Conservation (phyloP, 2,888 invertebrate species). For the Leptinotarsa peninsularis region DNA sequence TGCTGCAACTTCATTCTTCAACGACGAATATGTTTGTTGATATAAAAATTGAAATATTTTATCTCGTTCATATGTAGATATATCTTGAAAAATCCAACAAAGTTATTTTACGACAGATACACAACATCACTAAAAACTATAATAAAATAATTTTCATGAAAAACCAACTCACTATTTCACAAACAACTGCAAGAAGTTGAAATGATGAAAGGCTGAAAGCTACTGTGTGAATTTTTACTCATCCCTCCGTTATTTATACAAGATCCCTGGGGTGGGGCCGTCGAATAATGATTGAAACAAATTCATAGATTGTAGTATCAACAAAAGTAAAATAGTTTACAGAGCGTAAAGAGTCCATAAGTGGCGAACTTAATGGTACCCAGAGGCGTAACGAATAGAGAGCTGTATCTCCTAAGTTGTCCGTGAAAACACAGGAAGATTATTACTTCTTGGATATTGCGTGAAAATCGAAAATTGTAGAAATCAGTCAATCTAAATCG, state of each 20-base stretch:
- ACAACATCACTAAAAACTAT: background rate
- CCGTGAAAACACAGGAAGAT: background rate
- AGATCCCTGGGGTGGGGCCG: constrained; percentile 25
- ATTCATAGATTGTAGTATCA: constrained; percentile 14
- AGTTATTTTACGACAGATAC: background rate
- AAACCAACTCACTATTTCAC: constrained; percentile 16
- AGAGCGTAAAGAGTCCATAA: constrained; percentile 25
- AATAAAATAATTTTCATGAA: background rate
- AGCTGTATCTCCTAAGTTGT: background rate
- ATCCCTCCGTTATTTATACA: constrained; percentile 32
- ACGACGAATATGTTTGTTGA: too few relatives aligned
- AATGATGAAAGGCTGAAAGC: background rate
- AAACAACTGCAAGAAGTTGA: background rate
- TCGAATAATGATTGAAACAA: constrained; percentile 16
- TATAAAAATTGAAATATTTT: too few relatives aligned
- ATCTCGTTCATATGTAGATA: too few relatives aligned
- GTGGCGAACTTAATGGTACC: constrained; percentile 14
- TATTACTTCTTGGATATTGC: background rate
- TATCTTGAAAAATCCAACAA: background rate
- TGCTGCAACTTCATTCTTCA: too few relatives aligned
- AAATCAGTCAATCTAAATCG: too few relatives aligned
- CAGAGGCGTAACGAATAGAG: constrained; percentile 12
- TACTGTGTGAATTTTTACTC: constrained; percentile 20
- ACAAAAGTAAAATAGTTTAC: constrained; percentile 18
- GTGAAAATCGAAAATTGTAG: background rate